These are phyloP conservation scores for Aspidoscelis tigris DNA, from an alignment of 2,113 vertebrate species.

Conservation along the genomic window DNA sequence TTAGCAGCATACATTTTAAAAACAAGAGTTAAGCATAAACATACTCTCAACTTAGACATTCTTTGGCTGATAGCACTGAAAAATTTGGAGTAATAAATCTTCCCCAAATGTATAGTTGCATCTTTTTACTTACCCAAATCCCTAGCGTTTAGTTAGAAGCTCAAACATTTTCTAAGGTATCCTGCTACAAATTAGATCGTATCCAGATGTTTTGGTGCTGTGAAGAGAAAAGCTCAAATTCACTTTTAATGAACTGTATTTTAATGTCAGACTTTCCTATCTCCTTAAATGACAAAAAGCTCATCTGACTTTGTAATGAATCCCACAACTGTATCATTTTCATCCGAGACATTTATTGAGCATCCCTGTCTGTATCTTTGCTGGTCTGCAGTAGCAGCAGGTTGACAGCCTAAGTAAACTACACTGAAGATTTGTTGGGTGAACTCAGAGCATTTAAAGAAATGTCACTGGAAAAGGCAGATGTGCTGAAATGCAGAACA, in stretches of 20 bases:
- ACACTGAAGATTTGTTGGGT: conserved; percentile 48
- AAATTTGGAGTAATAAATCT: conserved; percentile 64
- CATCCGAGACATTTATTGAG: conserved; percentile 55
- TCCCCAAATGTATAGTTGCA: conserved; percentile 42
- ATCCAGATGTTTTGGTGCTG: conserved; percentile 75
- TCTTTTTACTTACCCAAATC: conserved; percentile 65
- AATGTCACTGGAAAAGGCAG: conserved; percentile 46
- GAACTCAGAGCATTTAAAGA: conserved; percentile 45
- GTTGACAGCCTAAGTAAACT: conserved; percentile 51
- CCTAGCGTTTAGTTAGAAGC: conserved; percentile 74
- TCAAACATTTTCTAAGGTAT: conserved; percentile 70
- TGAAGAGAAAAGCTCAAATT: conserved; percentile 73
- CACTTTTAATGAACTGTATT: conserved; percentile 76
- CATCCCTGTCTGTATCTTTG: conserved; percentile 48
- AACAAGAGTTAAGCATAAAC: conserved; percentile 47
- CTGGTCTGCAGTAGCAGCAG: conserved; percentile 33
- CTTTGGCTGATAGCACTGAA: conserved; percentile 32
- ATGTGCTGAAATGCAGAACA: conserved; percentile 35
- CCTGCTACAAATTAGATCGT: conserved; percentile 68
- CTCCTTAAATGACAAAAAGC: conserved; percentile 74
- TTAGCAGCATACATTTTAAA: conserved; percentile 10
- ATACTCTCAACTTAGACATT: conserved; percentile 14
- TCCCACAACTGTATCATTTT: conserved; percentile 53
- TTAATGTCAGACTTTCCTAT: conserved; percentile 75
- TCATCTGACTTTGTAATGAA: conserved; percentile 79